These are phyloP conservation scores for Phyllopteryx taeniolatus DNA, from an alignment of 2,113 vertebrate genomes.

Conservation along the genomic window DNA sequence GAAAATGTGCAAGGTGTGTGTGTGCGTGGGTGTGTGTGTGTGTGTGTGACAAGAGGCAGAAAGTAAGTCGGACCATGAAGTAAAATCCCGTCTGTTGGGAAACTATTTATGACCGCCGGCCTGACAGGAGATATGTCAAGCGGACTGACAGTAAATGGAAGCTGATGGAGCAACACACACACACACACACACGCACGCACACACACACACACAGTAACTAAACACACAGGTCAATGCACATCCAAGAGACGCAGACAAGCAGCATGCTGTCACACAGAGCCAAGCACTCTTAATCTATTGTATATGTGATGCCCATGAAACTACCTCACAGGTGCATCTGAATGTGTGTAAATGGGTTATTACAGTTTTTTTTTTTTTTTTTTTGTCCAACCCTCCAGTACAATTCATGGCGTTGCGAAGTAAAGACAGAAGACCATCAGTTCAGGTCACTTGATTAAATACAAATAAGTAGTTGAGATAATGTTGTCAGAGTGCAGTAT, in stretches of 20 bases:
- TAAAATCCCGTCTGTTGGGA: constrained; percentile 23
- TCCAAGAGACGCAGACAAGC: background rate
- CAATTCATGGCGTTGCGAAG: background rate
- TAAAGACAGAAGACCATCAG: background rate
- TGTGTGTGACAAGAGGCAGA: constrained; percentile 8
- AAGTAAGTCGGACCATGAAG: constrained; percentile 18
- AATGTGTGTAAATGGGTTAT: background rate
- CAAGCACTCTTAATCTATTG: constrained; percentile 1
- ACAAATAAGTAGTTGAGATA: background rate
- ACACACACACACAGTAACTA: constrained; percentile 6
- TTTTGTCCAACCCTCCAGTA: background rate
- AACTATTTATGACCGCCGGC: constrained; percentile 30
- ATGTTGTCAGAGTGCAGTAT: background rate
- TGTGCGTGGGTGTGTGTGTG: background rate
- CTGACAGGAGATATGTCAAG: constrained; percentile 24
- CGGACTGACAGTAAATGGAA: constrained; percentile 35
- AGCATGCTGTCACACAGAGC: background rate
- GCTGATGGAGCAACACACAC: constrained; percentile 35
- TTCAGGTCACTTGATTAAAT: background rate
- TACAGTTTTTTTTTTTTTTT: background rate
- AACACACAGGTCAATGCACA: constrained; percentile 32
- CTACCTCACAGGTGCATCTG: constrained; percentile 12
- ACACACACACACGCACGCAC: constrained; percentile 19
- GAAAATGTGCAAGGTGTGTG: background rate
- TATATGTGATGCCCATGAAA: background rate